These are phyloP conservation scores for Aviceda subcristata DNA, from an alignment of 2,113 vertebrate genomes.

Conservation along the genomic window DNA sequence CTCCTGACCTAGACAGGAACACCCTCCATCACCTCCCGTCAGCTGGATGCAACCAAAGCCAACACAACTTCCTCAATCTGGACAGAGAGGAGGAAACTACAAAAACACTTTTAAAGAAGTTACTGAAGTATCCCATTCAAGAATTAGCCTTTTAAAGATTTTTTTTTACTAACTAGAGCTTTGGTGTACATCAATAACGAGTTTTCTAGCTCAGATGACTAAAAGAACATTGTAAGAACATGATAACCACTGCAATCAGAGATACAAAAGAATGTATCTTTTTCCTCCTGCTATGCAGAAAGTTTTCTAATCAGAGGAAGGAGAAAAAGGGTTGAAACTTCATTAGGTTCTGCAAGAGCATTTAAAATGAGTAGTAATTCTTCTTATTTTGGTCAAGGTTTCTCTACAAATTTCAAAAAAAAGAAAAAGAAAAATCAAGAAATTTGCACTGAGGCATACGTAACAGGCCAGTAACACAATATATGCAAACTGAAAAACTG, in stretches of 20 bases:
- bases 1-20: not conserved
- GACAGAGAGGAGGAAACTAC: not conserved
- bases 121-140: not conserved
- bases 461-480: not conserved
- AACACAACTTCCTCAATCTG: not conserved
- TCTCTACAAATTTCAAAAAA: not conserved
- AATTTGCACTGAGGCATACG: rapidly evolving
- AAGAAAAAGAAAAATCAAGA: not conserved
- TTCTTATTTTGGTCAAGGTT: not conserved
- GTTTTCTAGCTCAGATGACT: not conserved
- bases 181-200: not conserved
- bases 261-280: not conserved
- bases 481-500: not conserved
- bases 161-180: not conserved
- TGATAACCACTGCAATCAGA: not conserved
- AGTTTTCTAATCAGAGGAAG: not conserved
- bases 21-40: not conserved
- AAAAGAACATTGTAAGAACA: not conserved
- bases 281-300: not conserved
- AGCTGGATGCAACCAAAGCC: not conserved
- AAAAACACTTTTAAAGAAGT: not conserved
- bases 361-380: not conserved
- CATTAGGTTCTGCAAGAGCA: not conserved
- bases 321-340: not conserved
- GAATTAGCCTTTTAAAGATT: not conserved